Conservation (phyloP, 2,888 invertebrate genomes). For the Euzetes globulus region DNA sequence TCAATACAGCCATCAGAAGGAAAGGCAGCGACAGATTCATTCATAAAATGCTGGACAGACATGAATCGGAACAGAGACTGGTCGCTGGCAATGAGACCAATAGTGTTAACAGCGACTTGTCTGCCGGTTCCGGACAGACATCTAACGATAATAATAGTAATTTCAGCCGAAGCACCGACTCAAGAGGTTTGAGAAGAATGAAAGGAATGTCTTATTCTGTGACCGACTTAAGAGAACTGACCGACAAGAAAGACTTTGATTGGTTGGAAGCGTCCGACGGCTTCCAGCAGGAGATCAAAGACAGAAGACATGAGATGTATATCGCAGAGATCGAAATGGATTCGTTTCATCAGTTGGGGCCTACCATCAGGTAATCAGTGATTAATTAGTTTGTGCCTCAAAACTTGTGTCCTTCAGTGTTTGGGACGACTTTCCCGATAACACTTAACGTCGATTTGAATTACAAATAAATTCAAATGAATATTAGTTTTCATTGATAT, state of each 20-base stretch:
- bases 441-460: background rate
- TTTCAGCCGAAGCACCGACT: background rate
- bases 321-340: constrained; percentile 41
- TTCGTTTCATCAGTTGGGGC: constrained; percentile 39
- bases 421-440: background rate
- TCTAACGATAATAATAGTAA: background rate
- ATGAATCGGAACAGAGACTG: background rate
- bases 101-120: background rate
- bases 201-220: constrained; percentile 34
- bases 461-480: background rate
- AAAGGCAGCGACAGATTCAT: constrained; percentile 27
- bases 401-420: background rate
- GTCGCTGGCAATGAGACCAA: background rate
- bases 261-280: constrained; percentile 20
- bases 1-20: constrained; percentile 16
- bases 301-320: constrained; percentile 40
- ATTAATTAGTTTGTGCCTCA: background rate
- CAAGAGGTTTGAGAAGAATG: background rate
- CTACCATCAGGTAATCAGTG: constrained; percentile 40
- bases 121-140: background rate
- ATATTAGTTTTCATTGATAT: background rate
- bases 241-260: constrained; percentile 23
- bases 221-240: constrained; percentile 32
- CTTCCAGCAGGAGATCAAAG: constrained; percentile 34
- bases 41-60: background rate